Evolutionary conservation across 2,797 vertebrate species (phyloP).

Genomic region (Rhinogobio ventralis): DNA sequence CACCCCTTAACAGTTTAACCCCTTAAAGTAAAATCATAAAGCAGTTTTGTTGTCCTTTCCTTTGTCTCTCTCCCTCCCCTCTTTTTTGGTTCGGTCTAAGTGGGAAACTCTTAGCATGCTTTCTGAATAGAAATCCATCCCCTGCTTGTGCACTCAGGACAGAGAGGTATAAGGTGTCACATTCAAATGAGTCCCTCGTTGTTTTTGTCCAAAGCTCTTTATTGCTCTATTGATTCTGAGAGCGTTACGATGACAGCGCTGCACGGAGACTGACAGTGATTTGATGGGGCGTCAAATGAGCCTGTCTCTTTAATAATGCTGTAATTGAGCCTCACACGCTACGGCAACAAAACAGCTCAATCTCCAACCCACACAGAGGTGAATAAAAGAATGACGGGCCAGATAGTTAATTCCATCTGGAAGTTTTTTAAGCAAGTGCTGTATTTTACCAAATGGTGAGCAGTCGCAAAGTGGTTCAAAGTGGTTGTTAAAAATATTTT

Average conservation of each 20-base stretch:
- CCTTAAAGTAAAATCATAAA: background rate
- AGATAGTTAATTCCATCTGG: background rate
- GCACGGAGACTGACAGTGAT: slow-evolving; percentile 33
- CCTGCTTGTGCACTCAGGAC: slow-evolving; percentile 3
- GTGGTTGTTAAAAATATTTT: no score
- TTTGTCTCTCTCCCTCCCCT: background rate
- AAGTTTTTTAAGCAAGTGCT: background rate
- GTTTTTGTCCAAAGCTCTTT: slow-evolving; percentile 47
- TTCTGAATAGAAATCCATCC: slow-evolving; percentile 26
- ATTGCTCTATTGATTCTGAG: slow-evolving; percentile 44
- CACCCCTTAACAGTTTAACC: background rate
- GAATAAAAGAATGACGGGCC: background rate
- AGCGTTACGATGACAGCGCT: background rate
- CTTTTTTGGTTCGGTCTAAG: background rate
- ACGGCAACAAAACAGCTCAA: slow-evolving; percentile 40
- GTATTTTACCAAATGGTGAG: background rate
- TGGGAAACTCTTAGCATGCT: slow-evolving; percentile 1
- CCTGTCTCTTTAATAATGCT: slow-evolving; percentile 35
- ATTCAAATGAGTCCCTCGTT: slow-evolving; percentile 26
- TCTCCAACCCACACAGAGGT: background rate
- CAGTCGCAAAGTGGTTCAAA: background rate
- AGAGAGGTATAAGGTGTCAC: slow-evolving; percentile 13
- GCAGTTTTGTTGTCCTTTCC: background rate
- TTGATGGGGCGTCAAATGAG: slow-evolving; percentile 48
- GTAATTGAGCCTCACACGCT: slow-evolving; percentile 24